A percentile compares a stretch with the other conserved stretches of the same genome.
Conservation (phyloP, 2,888 invertebrate genomes). For the Trichogramma dendrolimi region DNA sequence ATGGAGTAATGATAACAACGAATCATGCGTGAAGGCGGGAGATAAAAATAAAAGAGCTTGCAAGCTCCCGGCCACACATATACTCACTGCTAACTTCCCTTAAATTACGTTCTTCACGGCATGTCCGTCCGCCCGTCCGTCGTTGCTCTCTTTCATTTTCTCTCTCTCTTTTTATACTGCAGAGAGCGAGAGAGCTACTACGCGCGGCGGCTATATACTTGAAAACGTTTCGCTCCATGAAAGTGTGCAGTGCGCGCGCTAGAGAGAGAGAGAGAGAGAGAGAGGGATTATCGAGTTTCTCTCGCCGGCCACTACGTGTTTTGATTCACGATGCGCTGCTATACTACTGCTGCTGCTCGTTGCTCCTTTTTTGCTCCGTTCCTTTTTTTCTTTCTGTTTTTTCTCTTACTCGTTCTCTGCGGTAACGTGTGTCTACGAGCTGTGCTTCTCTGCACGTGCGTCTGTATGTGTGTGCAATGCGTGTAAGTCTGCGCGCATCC, state of each 20-base stretch:
- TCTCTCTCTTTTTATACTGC: neutral
- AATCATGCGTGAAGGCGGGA: neutral
- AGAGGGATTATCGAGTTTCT: conserved; percentile 29
- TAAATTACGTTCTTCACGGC: conserved; percentile 23
- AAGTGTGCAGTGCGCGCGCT: conserved; percentile 20
- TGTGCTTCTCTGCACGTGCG: neutral
- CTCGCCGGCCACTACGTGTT: conserved; percentile 28
- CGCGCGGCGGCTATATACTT: neutral
- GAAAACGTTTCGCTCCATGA: conserved; percentile 25
- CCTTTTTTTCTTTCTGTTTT: conserved; percentile 12
- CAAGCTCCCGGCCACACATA: neutral
- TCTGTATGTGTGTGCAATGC: neutral
- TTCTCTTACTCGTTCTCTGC: neutral
- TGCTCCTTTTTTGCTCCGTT: neutral
- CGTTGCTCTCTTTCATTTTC: conserved; percentile 15
- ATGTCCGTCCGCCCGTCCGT: neutral
- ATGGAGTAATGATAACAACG: too few relatives aligned
- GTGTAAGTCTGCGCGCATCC: neutral
- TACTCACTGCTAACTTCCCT: conserved; percentile 5
- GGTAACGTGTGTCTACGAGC: conserved; percentile 10
- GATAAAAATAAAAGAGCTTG: neutral
- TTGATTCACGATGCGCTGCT: conserved; percentile 28
- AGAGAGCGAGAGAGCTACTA: neutral
- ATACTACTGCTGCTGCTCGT: neutral
- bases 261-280: neutral